Evolutionary conservation across 30 jellyfish, hydroid and myxozoan genomes (phyloP).

Genomic region (Pelagia noctiluca): DNA sequence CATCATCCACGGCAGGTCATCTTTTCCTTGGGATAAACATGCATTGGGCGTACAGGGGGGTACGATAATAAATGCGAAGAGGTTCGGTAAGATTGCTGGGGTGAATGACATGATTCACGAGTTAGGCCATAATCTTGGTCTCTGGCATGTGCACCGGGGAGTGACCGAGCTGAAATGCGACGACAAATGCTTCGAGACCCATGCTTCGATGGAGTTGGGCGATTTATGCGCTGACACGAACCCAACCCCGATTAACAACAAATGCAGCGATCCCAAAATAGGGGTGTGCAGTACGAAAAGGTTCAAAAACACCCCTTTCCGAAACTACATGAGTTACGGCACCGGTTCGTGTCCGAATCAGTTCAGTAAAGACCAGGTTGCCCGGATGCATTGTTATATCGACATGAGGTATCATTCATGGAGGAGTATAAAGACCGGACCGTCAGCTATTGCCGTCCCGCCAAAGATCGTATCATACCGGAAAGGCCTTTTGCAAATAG

Average conservation of each 20-base stretch:
- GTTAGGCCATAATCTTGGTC: conserved; percentile 87
- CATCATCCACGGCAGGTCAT: conserved; percentile 62
- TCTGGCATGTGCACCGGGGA: conserved; percentile 89
- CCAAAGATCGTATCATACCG: conserved; percentile 73
- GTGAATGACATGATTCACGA: conserved; percentile 81
- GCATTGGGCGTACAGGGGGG: conserved; percentile 82
- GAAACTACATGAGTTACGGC: conserved; percentile 87
- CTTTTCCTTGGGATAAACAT: conserved; percentile 83
- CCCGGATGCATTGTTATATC: conserved; percentile 96
- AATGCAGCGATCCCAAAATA: conserved; percentile 59
- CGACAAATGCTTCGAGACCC: conserved; percentile 82
- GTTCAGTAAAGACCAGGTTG: conserved; percentile 87
- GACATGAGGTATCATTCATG: conserved; percentile 70
- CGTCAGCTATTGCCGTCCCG: conserved; percentile 83
- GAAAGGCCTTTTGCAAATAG: conserved; percentile 29
- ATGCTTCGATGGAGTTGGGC: conserved; percentile 89
- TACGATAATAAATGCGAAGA: conserved; percentile 55
- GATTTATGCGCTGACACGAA: conserved; percentile 89
- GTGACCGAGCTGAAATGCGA: conserved; percentile 55
- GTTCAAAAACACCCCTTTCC: conserved; percentile 76
- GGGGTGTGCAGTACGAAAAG: conserved; percentile 28
- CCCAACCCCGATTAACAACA: conserved; percentile 79
- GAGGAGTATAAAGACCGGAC: conserved; percentile 50
- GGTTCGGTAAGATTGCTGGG: conserved; percentile 56
- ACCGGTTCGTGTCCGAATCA: conserved; percentile 70